Evolutionary conservation across 2,113 vertebrate species (phyloP).

Genomic region (Noturus placidus): DNA sequence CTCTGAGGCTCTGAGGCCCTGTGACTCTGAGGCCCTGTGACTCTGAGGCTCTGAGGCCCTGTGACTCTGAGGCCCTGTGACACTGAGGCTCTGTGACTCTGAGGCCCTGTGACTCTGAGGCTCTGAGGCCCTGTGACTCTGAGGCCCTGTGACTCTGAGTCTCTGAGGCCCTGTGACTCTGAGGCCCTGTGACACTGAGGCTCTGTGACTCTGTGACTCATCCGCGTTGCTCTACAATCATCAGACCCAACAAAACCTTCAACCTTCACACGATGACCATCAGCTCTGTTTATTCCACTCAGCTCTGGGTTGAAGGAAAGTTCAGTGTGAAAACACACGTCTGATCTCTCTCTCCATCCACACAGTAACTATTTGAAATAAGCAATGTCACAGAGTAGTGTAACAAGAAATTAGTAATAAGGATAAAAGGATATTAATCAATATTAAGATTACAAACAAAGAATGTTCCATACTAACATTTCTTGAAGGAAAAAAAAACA

Average conservation of each 20-base stretch:
- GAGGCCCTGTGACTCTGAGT: no score
- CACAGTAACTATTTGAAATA: neutral
- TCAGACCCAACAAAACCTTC: neutral
- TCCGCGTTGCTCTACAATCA: neutral
- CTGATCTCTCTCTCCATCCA: neutral
- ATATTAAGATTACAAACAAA: no score
- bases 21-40: slow-evolving; percentile 3
- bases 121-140: neutral
- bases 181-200: neutral
- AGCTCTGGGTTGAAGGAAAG: slow-evolving; percentile 25
- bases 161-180: neutral
- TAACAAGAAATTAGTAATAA: no score
- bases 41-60: neutral
- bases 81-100: neutral
- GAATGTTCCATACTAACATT: no score
- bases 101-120: neutral
- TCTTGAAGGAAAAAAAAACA: no score
- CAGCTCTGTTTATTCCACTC: slow-evolving; percentile 22
- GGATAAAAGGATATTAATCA: no score
- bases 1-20: no score
- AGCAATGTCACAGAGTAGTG: no score
- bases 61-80: no score
- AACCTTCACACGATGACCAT: neutral
- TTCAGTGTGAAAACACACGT: slow-evolving; percentile 7
- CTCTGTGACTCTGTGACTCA: neutral